Evolutionary conservation across 1,140 invertebrate species (phyloP).

Genomic region (Muscidifurax raptorellus): DNA sequence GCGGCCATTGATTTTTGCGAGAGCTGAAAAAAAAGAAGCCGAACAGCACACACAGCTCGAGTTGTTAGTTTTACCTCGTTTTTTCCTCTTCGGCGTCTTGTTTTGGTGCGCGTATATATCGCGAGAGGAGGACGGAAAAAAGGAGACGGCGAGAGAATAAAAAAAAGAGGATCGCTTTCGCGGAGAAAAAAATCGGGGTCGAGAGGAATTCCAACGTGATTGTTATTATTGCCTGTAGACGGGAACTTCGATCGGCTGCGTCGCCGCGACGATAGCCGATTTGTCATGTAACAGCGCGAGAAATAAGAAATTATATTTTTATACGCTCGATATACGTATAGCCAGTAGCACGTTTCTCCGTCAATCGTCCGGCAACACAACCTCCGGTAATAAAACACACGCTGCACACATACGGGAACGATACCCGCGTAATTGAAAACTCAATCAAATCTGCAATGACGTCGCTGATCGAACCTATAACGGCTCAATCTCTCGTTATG

Average conservation of each 20-base stretch:
- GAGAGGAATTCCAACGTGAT: background rate
- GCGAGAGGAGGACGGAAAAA: background rate
- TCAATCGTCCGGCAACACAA: too few species aligned
- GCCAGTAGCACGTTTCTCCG: too few species aligned
- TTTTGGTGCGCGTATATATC: background rate
- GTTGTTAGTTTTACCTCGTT: background rate
- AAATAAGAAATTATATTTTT: background rate
- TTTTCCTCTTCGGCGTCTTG: background rate
- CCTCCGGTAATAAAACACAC: too few species aligned
- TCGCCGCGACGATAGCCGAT: too few species aligned
- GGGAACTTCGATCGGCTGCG: background rate
- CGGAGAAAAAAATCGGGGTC: slow-evolving; percentile 6
- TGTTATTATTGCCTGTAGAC: background rate
- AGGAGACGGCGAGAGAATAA: background rate
- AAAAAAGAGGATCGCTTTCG: background rate
- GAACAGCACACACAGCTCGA: background rate
- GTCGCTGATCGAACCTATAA: background rate
- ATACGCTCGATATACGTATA: too few species aligned
- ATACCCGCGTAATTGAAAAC: slow-evolving; percentile 25
- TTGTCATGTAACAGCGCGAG: too few species aligned
- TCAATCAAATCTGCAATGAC: slow-evolving; percentile 30
- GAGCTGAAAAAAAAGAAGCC: background rate
- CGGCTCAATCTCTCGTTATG: slow-evolving; percentile 26
- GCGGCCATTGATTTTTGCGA: slow-evolving; percentile 25
- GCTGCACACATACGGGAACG: too few species aligned